A percentile compares a stretch with the other conserved stretches of the same genome.
Conservation (phyloP, 1,140 invertebrate species). For the Anastatus disparis region DNA sequence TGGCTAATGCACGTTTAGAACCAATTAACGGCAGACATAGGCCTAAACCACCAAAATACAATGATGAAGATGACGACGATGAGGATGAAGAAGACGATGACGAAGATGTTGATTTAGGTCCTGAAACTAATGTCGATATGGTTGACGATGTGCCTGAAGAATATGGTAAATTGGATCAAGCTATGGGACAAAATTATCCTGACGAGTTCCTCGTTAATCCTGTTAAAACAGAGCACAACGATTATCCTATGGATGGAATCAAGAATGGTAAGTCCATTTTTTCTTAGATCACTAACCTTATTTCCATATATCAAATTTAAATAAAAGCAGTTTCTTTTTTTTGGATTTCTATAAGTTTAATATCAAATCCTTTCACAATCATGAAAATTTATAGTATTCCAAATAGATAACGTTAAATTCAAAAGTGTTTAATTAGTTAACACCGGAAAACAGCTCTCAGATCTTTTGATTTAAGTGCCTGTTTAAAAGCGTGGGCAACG, state of each 20-base stretch:
- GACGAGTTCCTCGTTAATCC: not conserved
- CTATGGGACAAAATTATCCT: slow-evolving; percentile 1
- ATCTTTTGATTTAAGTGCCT: no score
- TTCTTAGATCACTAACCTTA: no score
- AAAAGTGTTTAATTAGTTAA: no score
- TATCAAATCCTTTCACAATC: no score
- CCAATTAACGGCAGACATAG: slow-evolving; percentile 17
- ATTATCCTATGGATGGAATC: not conserved
- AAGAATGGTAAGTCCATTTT: no score
- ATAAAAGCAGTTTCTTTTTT: no score
- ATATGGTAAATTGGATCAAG: slow-evolving; percentile 15
- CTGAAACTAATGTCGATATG: slow-evolving; percentile 72
- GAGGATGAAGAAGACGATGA: slow-evolving; percentile 65
- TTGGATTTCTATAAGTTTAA: no score
- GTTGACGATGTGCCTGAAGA: slow-evolving; percentile 10
- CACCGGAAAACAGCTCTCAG: no score
- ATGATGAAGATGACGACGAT: slow-evolving; percentile 60
- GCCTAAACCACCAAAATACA: slow-evolving; percentile 46
- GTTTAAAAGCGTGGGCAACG: no score
- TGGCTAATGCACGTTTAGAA: slow-evolving; percentile 4
- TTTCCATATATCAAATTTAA: no score
- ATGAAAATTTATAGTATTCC: no score
- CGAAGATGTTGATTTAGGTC: slow-evolving; percentile 70
- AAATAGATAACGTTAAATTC: no score
- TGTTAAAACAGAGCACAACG: not conserved